These are phyloP conservation scores for Onychostoma macrolepis DNA, from an alignment of 2,113 vertebrate species.

Conservation along the genomic window DNA sequence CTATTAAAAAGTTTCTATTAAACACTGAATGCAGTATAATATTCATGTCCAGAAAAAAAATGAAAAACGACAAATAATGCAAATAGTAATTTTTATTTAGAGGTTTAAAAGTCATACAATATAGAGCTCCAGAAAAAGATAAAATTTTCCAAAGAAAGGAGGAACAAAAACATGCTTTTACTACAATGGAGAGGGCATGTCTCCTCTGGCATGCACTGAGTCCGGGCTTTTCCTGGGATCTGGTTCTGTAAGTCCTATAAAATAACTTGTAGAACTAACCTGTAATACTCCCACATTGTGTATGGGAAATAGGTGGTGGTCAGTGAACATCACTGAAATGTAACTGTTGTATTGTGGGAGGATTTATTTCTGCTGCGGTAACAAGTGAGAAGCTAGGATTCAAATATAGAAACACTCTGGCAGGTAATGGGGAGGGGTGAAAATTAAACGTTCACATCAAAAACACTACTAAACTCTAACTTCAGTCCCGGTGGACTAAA, in stretches of 20 bases:
- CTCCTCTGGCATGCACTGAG: slow-evolving; percentile 75
- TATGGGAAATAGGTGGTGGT: slow-evolving; percentile 44
- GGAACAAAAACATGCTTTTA: slow-evolving; percentile 76
- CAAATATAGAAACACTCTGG: slow-evolving; percentile 21
- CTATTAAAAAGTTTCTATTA: not conserved
- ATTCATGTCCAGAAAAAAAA: not conserved
- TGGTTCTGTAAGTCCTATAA: slow-evolving; percentile 56
- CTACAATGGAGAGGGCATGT: slow-evolving; percentile 75
- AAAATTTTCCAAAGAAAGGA: slow-evolving; percentile 78
- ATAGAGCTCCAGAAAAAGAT: slow-evolving; percentile 87
- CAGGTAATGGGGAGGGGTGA: not conserved
- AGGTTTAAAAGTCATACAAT: slow-evolving; percentile 87
- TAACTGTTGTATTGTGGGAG: slow-evolving; percentile 41
- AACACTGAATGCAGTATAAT: not conserved
- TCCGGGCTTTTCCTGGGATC: slow-evolving; percentile 77
- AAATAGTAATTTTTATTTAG: slow-evolving; percentile 86
- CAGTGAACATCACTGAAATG: slow-evolving; percentile 63
- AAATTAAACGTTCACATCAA: not conserved
- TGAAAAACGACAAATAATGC: slow-evolving; percentile 65
- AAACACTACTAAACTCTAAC: not conserved
- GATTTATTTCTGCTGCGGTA: slow-evolving; percentile 43
- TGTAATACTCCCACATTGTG: slow-evolving; percentile 45
- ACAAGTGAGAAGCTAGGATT: slow-evolving; percentile 48
- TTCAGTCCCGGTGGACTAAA: slow-evolving; percentile 11
- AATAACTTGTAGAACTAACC: slow-evolving; percentile 57